These are phyloP conservation scores for Upupa epops DNA, from an alignment of 2,113 vertebrate genomes.

Conservation along the genomic window DNA sequence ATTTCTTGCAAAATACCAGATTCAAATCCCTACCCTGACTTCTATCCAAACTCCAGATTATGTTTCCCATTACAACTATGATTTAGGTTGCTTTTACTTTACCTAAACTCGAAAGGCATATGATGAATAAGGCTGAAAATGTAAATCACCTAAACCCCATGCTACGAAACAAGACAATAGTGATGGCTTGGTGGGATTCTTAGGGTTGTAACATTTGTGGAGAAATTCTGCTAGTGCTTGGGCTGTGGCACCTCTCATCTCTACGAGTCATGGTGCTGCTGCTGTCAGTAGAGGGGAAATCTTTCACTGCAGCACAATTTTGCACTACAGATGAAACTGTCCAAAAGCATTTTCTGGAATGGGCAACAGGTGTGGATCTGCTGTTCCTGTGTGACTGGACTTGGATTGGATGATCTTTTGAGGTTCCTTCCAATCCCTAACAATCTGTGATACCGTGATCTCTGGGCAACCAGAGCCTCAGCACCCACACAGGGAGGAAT, in stretches of 20 bases:
- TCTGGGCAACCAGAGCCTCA: too few species aligned
- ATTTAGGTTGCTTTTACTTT: not conserved
- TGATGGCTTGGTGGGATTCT: not conserved
- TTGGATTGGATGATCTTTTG: too few species aligned
- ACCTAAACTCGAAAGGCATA: not conserved
- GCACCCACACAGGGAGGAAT: too few species aligned
- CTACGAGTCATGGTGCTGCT: fast-evolving
- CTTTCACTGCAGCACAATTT: not conserved
- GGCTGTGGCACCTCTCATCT: not conserved
- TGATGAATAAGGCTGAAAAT: not conserved
- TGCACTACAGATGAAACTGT: not conserved
- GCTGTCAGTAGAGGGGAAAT: fast-evolving
- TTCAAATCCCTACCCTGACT: not conserved
- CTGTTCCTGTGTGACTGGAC: too few species aligned
- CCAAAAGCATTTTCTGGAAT: not conserved
- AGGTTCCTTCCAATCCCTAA: too few species aligned
- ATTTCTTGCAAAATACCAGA: not conserved
- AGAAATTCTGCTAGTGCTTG: not conserved
- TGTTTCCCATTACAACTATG: not conserved
- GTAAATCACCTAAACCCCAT: not conserved
- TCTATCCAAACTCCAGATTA: not conserved
- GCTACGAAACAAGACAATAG: not conserved
- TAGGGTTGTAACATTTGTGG: not conserved
- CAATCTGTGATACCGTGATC: too few species aligned
- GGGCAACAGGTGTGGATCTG: not conserved